A percentile compares a stretch with the other conserved stretches of the same genome.
Conservation (phyloP, 2,797 vertebrate species). For the Lutjanus campechanus region DNA sequence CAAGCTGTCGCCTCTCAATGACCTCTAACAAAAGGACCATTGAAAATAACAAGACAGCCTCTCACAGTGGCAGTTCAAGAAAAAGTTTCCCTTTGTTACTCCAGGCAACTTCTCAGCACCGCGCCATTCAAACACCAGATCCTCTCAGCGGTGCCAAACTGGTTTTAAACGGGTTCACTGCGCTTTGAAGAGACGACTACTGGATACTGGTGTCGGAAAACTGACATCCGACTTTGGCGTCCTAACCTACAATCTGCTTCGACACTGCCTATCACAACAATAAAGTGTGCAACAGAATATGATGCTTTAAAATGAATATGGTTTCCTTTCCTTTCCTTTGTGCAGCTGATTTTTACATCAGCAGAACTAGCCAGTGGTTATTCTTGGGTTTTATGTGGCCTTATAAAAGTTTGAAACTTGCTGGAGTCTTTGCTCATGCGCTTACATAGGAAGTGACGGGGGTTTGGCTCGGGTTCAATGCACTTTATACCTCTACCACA, state of each 20-base stretch:
- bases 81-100: constrained; percentile 76
- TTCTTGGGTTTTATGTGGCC: constrained; percentile 58
- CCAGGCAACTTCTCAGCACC: constrained; percentile 61
- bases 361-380: constrained; percentile 43
- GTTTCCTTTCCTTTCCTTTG: constrained; percentile 28
- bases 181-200: constrained; percentile 46
- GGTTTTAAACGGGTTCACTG: constrained; percentile 50
- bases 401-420: constrained; percentile 61
- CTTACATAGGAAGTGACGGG: constrained; percentile 49
- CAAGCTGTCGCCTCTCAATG: constrained; percentile 79
- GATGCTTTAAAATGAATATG: constrained; percentile 44
- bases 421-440: constrained; percentile 6
- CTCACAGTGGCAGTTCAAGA: constrained; percentile 69
- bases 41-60: constrained; percentile 79
- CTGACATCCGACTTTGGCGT: constrained; percentile 45
- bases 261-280: constrained; percentile 32
- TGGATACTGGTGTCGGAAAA: constrained; percentile 42
- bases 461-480: constrained; percentile 51
- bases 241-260: constrained; percentile 38
- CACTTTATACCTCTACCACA: constrained; percentile 53
- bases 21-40: constrained; percentile 82
- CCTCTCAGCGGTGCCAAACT: constrained; percentile 41
- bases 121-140: constrained; percentile 55
- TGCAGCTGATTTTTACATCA: constrained; percentile 66
- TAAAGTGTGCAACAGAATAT: constrained; percentile 27